Conservation (phyloP, 2,113 vertebrate species). For the Smithornis capensis region DNA sequence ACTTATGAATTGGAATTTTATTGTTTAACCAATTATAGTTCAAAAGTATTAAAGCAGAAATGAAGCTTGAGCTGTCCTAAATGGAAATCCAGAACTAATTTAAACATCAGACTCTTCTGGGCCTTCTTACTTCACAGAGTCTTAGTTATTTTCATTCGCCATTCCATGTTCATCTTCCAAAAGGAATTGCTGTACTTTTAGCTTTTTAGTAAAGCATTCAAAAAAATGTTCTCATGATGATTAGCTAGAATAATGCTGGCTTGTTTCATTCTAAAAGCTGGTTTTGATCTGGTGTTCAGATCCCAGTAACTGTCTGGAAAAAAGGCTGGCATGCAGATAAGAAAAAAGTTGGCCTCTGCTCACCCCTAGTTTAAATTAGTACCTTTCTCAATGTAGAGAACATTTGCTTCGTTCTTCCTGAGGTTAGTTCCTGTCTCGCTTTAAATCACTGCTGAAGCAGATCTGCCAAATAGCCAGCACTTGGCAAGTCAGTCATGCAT, state of each 20-base stretch:
- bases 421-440: background rate
- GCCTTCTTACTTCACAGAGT: background rate
- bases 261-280: background rate
- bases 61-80: background rate
- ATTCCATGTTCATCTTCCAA: background rate
- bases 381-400: background rate
- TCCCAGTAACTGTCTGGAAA: background rate
- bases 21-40: background rate
- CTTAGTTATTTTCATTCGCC: background rate
- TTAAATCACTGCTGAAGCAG: background rate
- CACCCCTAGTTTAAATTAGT: background rate
- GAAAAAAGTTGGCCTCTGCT: background rate
- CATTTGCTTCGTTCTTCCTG: background rate
- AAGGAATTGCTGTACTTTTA: background rate
- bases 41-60: constrained; percentile 4
- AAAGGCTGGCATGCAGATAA: background rate
- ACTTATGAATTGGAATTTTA: background rate
- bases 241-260: background rate
- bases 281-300: background rate
- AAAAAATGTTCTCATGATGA: background rate
- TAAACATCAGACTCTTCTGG: background rate
- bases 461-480: background rate
- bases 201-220: background rate
- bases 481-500: background rate
- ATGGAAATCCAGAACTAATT: constrained; percentile 18